Conservation (phyloP, 2,113 vertebrate genomes). For the Apistogramma diplotaenia region DNA sequence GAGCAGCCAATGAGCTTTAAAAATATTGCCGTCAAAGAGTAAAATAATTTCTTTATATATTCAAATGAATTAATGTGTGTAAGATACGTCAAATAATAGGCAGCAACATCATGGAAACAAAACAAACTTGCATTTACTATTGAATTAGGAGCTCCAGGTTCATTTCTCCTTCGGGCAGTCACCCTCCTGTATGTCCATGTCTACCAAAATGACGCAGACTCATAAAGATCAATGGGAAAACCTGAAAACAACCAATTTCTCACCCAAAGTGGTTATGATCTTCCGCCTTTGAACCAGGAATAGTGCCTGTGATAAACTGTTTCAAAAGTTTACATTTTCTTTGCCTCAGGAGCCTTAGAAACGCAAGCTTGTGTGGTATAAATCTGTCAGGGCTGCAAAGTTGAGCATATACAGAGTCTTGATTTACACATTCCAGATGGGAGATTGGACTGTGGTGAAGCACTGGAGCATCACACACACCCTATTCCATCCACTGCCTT, state of each 20-base stretch:
- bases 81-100: not conserved
- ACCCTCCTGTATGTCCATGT: not conserved
- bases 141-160: not conserved
- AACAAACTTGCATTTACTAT: not conserved
- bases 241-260: slow-evolving; percentile 52
- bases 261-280: slow-evolving; percentile 45
- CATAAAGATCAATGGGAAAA: slow-evolving; percentile 23
- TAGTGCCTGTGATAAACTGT: slow-evolving; percentile 63
- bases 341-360: slow-evolving; percentile 68
- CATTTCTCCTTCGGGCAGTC: not conserved
- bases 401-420: slow-evolving; percentile 73
- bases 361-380: slow-evolving; percentile 70
- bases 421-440: slow-evolving; percentile 81
- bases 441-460: slow-evolving; percentile 63
- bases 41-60: not conserved
- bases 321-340: slow-evolving; percentile 74
- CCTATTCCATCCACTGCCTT: slow-evolving; percentile 31
- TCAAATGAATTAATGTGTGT: not conserved
- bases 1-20: not conserved
- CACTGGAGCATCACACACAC: slow-evolving; percentile 59
- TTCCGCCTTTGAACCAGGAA: slow-evolving; percentile 48
- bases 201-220: not conserved
- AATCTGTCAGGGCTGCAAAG: slow-evolving; percentile 75
- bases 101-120: not conserved
- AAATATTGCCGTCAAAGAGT: not conserved